Evolutionary conservation across 2,888 invertebrate genomes (phyloP).

Genomic region (Oligia latruncula): DNA sequence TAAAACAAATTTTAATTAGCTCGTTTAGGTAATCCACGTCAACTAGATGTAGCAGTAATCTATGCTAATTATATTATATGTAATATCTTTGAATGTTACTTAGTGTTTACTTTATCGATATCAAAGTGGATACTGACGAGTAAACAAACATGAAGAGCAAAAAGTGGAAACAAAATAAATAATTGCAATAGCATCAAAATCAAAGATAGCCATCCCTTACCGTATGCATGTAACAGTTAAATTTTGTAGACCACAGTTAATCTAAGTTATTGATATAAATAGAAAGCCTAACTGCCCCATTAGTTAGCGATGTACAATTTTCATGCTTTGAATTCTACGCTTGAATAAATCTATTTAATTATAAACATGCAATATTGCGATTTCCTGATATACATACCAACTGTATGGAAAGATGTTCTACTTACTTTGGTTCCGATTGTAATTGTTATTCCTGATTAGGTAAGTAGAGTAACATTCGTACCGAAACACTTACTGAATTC

Average conservation of each 20-base stretch:
- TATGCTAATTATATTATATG: not conserved
- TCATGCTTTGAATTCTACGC: slow-evolving; percentile 59
- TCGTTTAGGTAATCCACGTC: not conserved
- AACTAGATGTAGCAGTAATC: not conserved
- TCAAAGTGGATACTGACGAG: too few relatives aligned
- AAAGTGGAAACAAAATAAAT: not conserved
- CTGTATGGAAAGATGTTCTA: slow-evolving; percentile 54
- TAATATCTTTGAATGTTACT: too few relatives aligned
- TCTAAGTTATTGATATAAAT: slow-evolving; percentile 62
- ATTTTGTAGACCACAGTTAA: slow-evolving; percentile 52
- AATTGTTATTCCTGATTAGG: slow-evolving; percentile 44
- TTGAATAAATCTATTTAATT: slow-evolving; percentile 50
- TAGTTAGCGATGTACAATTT: slow-evolving; percentile 47
- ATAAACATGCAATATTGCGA: slow-evolving; percentile 59
- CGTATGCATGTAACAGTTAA: slow-evolving; percentile 44
- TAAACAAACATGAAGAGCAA: not conserved
- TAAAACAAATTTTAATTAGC: not conserved
- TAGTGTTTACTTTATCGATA: too few relatives aligned
- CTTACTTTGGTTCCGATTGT: slow-evolving; percentile 41
- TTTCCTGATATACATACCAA: slow-evolving; percentile 56
- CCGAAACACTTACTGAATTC: slow-evolving; percentile 3
- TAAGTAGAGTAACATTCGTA: slow-evolving; percentile 46
- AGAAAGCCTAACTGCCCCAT: slow-evolving; percentile 59
- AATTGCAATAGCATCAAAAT: not conserved
- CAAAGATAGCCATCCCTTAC: slow-evolving; percentile 47